Base-by-base conservation (phyloP, 2,797 vertebrate species). In the Alosa sapidissima region DNA sequence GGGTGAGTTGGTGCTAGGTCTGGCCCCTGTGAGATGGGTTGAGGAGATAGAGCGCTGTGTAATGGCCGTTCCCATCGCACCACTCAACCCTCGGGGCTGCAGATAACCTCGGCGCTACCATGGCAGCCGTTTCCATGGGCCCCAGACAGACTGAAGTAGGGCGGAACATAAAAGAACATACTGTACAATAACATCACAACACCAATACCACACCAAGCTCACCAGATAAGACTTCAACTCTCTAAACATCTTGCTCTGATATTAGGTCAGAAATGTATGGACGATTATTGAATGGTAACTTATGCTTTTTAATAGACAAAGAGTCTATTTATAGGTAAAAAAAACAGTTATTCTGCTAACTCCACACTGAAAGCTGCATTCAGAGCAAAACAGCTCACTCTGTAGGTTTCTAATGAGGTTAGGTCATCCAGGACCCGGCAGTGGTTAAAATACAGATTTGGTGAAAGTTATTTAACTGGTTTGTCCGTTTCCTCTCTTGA, bases 21-120 rank as follows among this genome's bases (percentile, higher is more conserved):
- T 75, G 68, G 13, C 28, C 33, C 1, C 82, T n/a, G 48, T 33
- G 6, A 49, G 81, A 85, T 84, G 68, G 48, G 52, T 49, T 62
- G 45, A 62, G 52, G 82, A 81, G 84, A 86, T 82, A 84, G 54
- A 52, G 65, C 47, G 13, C 51, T 36, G 83, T 84, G 85, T 84
- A 86, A 41, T 45, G 10, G 54, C 24, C 24, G 14, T 85, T 55
- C 72, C 81, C 51, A 78, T 83, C 55, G n/a, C 45, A 19, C 16
- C 65, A 55, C 52, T 24, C 47, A 33, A 48, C 85, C 68, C 36
- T 19, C 28, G 0, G 84, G 85, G 78, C 75, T 41, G 49, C 68
- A 72, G 54, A 86, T 83, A 65, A 88, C 51, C 83, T 85, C 75
- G 21, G 24, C 9, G 68, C 68, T 75, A 9, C 68, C 68, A 75